Percentiles rank a stretch among this genome's conserved stretches.
These are phyloP conservation scores for Cryptoprocta ferox DNA, from an alignment of 2,797 vertebrate species.

Conservation along the genomic window DNA sequence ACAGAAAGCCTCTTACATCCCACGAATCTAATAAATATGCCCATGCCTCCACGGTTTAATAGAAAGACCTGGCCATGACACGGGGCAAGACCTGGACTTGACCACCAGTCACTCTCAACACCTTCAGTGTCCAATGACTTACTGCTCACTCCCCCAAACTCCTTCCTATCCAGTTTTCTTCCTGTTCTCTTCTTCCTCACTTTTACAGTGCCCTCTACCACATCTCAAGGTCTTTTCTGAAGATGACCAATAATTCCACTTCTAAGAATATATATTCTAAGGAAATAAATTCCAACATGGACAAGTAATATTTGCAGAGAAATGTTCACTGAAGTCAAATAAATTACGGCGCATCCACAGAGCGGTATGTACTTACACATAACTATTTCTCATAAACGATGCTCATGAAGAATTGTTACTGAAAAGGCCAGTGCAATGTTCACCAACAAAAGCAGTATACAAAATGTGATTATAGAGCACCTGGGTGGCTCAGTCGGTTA, in stretches of 20 bases:
- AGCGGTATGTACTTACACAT: background rate
- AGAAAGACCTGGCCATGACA: background rate
- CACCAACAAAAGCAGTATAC: background rate
- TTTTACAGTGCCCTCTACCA: background rate
- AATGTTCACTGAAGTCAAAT: constrained; percentile 18
- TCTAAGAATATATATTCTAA: constrained; percentile 14
- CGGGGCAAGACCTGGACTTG: background rate
- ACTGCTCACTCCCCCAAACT: background rate
- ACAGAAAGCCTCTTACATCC: background rate
- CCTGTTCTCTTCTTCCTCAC: background rate
- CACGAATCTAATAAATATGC: background rate
- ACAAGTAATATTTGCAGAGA: background rate
- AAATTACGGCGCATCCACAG: background rate
- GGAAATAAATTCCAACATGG: background rate
- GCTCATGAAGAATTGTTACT: background rate
- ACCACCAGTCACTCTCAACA: background rate
- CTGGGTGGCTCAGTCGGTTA: too few relatives aligned
- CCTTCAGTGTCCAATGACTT: background rate
- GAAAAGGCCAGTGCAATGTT: background rate
- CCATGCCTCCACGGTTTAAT: background rate
- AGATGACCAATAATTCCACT: background rate
- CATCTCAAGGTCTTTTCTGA: constrained; percentile 22
- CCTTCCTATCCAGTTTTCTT: background rate
- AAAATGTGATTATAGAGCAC: too few relatives aligned
- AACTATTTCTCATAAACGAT: background rate